A percentile compares a stretch with the other conserved stretches of the same genome.
Conservation (phyloP, 2,888 invertebrate species). For the Conistra vaccinii region DNA sequence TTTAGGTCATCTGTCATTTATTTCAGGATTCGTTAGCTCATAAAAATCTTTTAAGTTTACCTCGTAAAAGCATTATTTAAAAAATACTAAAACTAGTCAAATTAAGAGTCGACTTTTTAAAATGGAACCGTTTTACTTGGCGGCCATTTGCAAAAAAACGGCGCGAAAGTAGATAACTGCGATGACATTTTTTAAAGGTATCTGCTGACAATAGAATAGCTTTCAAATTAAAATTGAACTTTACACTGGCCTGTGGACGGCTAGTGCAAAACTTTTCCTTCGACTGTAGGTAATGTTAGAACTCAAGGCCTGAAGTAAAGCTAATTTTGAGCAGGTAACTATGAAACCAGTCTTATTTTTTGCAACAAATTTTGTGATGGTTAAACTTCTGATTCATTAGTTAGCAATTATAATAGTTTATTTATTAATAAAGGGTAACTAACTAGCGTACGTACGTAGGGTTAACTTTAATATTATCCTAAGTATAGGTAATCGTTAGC, state of each 20-base stretch:
- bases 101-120: neutral
- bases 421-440: neutral
- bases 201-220: neutral
- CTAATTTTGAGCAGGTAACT: neutral
- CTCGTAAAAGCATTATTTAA: neutral
- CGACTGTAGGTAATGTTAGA: neutral
- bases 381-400: no score
- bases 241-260: neutral
- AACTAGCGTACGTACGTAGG: no score
- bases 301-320: neutral
- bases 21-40: neutral
- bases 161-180: constrained; percentile 1
- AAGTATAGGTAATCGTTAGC: neutral
- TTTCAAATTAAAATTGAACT: constrained; percentile 31
- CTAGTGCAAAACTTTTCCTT: neutral
- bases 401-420: neutral
- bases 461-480: no score
- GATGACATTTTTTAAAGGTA: constrained; percentile 25
- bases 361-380: no score
- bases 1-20: neutral
- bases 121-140: neutral
- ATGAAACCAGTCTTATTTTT: no score
- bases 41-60: neutral
- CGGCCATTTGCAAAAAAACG: constrained; percentile 12
- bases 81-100: neutral